A percentile compares a stretch with the other conserved stretches of the same genome.
Conservation (phyloP, 1,140 invertebrate genomes). For the Drosophila kepulauana region DNA sequence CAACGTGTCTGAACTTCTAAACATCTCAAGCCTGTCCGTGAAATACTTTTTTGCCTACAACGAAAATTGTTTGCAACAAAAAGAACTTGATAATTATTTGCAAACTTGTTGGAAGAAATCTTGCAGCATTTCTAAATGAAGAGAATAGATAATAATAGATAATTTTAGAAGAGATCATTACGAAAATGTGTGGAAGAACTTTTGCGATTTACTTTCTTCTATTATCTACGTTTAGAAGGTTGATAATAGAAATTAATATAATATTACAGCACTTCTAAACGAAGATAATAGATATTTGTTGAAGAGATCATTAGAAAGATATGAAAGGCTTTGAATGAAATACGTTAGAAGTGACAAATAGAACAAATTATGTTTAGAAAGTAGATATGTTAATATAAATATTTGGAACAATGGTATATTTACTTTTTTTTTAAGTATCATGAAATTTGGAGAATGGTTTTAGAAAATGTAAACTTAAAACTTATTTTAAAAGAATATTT, state of each 20-base stretch:
- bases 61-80: background rate
- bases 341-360: background rate
- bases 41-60: too few species aligned
- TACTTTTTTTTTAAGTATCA: too few species aligned
- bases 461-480: too few species aligned
- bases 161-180: background rate
- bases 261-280: background rate
- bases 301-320: background rate
- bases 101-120: background rate
- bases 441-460: too few species aligned
- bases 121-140: background rate
- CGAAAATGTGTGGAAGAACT: too few species aligned
- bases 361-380: too few species aligned
- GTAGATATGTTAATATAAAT: too few species aligned
- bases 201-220: too few species aligned
- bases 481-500: too few species aligned
- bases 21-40: background rate
- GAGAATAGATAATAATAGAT: background rate
- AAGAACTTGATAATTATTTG: slow-evolving; percentile 1
- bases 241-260: background rate
- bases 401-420: too few species aligned
- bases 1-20: slow-evolving; percentile 14
- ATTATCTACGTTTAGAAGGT: too few species aligned
- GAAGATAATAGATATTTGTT: background rate
- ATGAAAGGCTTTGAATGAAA: background rate